Evolutionary conservation across 2,888 invertebrate genomes (phyloP).

Genomic region (Cosmia pyralina): DNA sequence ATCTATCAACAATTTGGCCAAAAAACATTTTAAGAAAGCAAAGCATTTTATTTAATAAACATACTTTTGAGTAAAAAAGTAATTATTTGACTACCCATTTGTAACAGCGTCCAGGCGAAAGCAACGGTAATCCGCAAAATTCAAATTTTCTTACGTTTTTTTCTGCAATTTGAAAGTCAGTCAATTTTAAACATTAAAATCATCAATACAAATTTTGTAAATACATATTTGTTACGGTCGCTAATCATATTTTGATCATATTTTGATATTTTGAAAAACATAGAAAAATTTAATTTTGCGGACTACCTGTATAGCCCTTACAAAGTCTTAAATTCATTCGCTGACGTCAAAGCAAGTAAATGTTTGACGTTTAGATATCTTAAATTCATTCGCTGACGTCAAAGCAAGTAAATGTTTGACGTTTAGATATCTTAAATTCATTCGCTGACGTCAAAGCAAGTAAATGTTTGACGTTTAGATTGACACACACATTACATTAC

Average conservation of each 20-base stretch:
- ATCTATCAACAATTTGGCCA: too few relatives aligned
- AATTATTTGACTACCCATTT: too few relatives aligned
- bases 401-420: not conserved
- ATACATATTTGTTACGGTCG: not conserved
- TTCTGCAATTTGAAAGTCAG: not conserved
- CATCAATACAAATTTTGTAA: not conserved
- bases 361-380: not conserved
- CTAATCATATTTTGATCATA: not conserved
- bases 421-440: not conserved
- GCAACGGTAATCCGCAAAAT: not conserved
- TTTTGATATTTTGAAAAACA: too few relatives aligned
- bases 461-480: not conserved
- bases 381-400: not conserved
- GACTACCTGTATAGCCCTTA: not conserved
- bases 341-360: not conserved
- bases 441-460: not conserved
- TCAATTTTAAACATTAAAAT: not conserved
- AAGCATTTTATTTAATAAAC: too few relatives aligned
- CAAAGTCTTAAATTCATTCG: not conserved
- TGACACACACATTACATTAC: not conserved
- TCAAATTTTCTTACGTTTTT: not conserved
- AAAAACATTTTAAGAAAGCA: too few relatives aligned
- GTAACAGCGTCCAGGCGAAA: too few relatives aligned
- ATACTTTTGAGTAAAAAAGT: too few relatives aligned
- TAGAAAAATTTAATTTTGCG: too few relatives aligned